A percentile compares a stretch with the other conserved stretches of the same genome.
These are phyloP conservation scores for Hepsetus odoe DNA, from an alignment of 2,113 vertebrate genomes.

Conservation along the genomic window DNA sequence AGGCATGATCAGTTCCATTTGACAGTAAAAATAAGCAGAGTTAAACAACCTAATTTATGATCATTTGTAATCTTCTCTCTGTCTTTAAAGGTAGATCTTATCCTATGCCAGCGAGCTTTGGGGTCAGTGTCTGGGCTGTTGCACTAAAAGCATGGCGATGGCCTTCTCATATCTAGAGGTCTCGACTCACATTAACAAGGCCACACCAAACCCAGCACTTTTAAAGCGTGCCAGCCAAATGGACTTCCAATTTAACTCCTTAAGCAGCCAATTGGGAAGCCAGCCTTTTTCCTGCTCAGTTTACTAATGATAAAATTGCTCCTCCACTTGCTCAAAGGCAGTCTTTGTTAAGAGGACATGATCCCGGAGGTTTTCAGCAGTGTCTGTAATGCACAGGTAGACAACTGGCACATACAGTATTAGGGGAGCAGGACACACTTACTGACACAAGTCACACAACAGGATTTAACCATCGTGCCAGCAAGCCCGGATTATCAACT, in stretches of 20 bases:
- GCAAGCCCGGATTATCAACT: neutral
- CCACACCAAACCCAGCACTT: slow-evolving; percentile 57
- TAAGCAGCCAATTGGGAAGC: slow-evolving; percentile 58
- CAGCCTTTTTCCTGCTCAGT: slow-evolving; percentile 73
- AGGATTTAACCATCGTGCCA: slow-evolving; percentile 39
- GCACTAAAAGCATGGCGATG: slow-evolving; percentile 54
- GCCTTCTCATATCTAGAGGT: slow-evolving; percentile 51
- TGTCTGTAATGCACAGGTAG: slow-evolving; percentile 64
- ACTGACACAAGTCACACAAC: slow-evolving; percentile 49
- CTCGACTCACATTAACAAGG: slow-evolving; percentile 57
- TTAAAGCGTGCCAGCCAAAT: slow-evolving; percentile 55
- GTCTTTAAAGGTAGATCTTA: slow-evolving; percentile 57
- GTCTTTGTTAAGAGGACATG: slow-evolving; percentile 71
- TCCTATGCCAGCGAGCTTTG: slow-evolving; percentile 42
- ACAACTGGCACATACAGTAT: slow-evolving; percentile 59
- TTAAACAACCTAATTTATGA: neutral
- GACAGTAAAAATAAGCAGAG: neutral
- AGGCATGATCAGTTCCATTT: neutral
- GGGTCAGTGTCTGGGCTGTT: slow-evolving; percentile 44
- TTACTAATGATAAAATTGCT: slow-evolving; percentile 78
- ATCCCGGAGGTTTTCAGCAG: slow-evolving; percentile 67
- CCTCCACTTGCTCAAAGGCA: slow-evolving; percentile 67
- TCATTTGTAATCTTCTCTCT: slow-evolving; percentile 36
- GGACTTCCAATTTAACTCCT: slow-evolving; percentile 68
- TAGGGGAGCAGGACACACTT: slow-evolving; percentile 45